Evolutionary conservation across 2,888 invertebrate genomes (phyloP).

Genomic region (Tyria jacobaeae): DNA sequence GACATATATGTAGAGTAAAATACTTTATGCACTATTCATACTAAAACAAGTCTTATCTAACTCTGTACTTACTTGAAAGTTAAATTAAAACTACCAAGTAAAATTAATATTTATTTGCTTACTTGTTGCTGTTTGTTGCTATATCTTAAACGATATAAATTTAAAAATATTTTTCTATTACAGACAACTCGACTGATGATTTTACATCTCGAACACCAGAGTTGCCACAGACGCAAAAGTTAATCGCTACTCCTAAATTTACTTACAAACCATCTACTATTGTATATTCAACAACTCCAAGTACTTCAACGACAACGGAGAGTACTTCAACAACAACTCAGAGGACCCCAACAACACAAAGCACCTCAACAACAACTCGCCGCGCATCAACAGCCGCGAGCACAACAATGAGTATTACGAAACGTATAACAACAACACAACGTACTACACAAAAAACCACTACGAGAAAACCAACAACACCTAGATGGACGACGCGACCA

Average conservation of each 20-base stretch:
- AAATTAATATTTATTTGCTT: no score
- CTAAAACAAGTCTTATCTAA: no score
- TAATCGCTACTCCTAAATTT: slow-evolving; percentile 45
- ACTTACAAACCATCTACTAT: slow-evolving; percentile 20
- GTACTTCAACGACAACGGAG: neutral
- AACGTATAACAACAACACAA: neutral
- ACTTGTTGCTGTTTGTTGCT: no score
- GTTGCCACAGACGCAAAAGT: slow-evolving; percentile 62
- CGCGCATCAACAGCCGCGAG: slow-evolving; percentile 33
- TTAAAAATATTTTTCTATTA: neutral
- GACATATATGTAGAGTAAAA: no score
- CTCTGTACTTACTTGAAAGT: no score
- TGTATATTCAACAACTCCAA: slow-evolving; percentile 29
- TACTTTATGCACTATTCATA: no score
- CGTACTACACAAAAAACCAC: slow-evolving; percentile 4
- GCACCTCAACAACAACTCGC: slow-evolving; percentile 30
- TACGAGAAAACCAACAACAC: neutral
- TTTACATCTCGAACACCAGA: slow-evolving; percentile 17
- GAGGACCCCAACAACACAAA: slow-evolving; percentile 11
- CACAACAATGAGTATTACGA: slow-evolving; percentile 17
- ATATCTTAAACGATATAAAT: no score
- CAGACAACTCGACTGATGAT: slow-evolving; percentile 27
- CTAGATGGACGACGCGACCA: neutral
- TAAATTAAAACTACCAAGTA: no score
- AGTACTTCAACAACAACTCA: slow-evolving; percentile 17